Conservation (phyloP, 2,797 vertebrate species). For the Adrianichthys oophorus region DNA sequence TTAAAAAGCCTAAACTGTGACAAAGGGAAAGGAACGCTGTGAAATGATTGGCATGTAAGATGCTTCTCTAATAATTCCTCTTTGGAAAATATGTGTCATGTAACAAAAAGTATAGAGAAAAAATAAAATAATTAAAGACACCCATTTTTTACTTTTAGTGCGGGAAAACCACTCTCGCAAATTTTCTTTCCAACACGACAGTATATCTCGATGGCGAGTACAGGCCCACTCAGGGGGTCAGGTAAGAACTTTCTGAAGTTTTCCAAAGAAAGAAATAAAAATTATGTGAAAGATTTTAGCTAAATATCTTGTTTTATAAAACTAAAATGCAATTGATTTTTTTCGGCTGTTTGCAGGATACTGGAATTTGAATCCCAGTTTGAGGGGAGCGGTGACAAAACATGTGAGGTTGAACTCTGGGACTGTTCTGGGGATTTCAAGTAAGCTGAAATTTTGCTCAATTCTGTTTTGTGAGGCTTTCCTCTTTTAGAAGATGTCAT, state of each 20-base stretch:
- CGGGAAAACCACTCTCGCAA: conserved; percentile 90
- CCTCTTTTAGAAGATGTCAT: not conserved
- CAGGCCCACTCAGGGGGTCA: conserved; percentile 90
- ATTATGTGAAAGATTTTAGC: no score
- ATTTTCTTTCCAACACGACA: conserved; percentile 87
- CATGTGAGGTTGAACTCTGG: conserved; percentile 92
- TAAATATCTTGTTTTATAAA: not conserved
- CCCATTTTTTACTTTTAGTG: conserved; percentile 71
- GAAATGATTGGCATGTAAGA: no score
- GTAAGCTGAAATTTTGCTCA: conserved; percentile 68
- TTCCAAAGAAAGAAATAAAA: not conserved
- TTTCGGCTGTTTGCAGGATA: conserved; percentile 79
- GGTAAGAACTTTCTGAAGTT: conserved; percentile 73
- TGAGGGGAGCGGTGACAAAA: conserved; percentile 71
- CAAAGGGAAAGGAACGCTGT: no score
- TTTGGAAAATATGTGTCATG: no score
- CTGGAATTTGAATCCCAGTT: conserved; percentile 90
- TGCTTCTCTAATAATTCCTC: no score
- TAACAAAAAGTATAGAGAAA: not conserved
- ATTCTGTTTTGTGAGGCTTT: not conserved
- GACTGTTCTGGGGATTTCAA: conserved; percentile 93
- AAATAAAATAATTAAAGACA: not conserved
- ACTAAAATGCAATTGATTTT: not conserved
- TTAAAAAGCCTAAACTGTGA: no score
- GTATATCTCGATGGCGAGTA: conserved; percentile 86